Evolutionary conservation across 2,113 vertebrate species (phyloP), one percentile per base, ranked within the genome.

Genomic region (Crotophaga sulcirostris): DNA sequence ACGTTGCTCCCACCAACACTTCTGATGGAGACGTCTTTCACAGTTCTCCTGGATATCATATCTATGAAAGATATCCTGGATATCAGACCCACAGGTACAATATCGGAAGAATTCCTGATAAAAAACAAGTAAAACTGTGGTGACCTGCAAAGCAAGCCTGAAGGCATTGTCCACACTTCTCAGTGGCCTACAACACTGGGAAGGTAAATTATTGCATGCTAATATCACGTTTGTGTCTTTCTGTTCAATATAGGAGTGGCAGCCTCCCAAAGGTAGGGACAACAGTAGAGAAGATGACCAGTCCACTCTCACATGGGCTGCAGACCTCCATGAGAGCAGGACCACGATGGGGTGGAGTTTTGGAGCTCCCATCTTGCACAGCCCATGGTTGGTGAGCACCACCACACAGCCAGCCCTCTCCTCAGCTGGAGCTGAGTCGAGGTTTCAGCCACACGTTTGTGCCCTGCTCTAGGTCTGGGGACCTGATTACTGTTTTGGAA

Each of bases 231-330:
- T 15, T 63, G 38, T 42, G 23, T 82, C 18, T 60, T 68, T 17
- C 38, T 55, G 20, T 40, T 34, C 90, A 5, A 40, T 40, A 18
- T 14, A 74, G 74, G 1, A 3, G 29, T 15, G 24, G 29, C 54
- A 85, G 56, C 16, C 24, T 63, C 66, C 34, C 74, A 95, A 36
- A 70, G 15, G 11, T 26, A 52, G 38, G 68, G 52, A 74, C 36
- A 84, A 23, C 7, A 60, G 56, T 0, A 0, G 44, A 28, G 34
- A 67, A 16, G 44, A 87, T 63, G n/a, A 38, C 3, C 8, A 77
- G 20, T 42, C 34, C 40, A 45, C 23, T 55, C 25, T 69, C 51
- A n/a, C 2, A 2, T 3, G 19, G 60, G 40, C 36, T 73, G 51
- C 51, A 88, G 73, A 82, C 13, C 56, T 28, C 26, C 16, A 2